Percentiles rank a stretch among this genome's conserved stretches.
Evolutionary conservation across 2,113 vertebrate species (phyloP).

Genomic region (Orycteropus afer): DNA sequence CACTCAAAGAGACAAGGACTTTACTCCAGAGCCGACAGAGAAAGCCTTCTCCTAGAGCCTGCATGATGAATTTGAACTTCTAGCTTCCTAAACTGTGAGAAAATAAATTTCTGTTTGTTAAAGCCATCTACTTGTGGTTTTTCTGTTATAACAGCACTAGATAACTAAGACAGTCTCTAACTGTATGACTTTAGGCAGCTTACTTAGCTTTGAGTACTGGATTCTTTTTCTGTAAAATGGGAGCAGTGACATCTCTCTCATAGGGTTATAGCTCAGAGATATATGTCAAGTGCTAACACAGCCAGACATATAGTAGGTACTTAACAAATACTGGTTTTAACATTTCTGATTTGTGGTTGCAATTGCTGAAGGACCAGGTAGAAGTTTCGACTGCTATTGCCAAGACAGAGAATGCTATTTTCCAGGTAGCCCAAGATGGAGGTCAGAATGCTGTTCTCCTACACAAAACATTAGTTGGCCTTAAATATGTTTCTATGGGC

Average conservation of each 20-base stretch:
- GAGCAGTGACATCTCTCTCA: background rate
- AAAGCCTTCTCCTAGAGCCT: background rate
- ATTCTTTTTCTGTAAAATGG: conserved; percentile 24
- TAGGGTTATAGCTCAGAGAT: background rate
- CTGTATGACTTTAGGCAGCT: background rate
- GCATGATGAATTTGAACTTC: background rate
- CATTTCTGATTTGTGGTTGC: conserved; percentile 52
- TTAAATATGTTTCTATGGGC: background rate
- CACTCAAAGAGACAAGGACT: background rate
- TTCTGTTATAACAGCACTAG: background rate
- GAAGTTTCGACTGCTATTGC: conserved; percentile 44
- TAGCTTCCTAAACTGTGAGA: background rate
- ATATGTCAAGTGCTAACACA: background rate
- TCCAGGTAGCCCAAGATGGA: conserved; percentile 64
- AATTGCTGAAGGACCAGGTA: conserved; percentile 70
- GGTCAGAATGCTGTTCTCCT: conserved; percentile 3
- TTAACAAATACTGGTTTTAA: background rate
- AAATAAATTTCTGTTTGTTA: background rate
- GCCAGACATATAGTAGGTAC: conserved; percentile 36
- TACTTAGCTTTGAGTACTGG: background rate
- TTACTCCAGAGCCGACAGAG: background rate
- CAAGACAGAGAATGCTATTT: conserved; percentile 70
- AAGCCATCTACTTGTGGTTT: background rate
- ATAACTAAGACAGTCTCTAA: background rate
- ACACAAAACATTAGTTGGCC: background rate